Evolutionary conservation across 2,797 vertebrate genomes (phyloP).

Genomic region (Helicolenus hilgendorfi): DNA sequence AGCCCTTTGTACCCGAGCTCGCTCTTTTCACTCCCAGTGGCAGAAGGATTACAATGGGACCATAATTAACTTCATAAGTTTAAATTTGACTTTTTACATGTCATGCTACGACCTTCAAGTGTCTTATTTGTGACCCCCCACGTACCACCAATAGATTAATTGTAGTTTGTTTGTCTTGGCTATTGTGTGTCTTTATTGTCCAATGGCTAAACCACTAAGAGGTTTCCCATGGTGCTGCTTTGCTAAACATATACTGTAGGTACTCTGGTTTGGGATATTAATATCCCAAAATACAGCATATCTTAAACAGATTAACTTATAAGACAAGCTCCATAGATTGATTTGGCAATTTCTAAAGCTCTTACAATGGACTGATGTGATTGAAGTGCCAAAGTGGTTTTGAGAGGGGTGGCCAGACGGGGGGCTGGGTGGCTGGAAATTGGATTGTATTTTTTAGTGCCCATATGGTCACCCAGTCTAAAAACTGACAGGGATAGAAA

Average conservation of each 20-base stretch:
- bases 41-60: slow-evolving; percentile 34
- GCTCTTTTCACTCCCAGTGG: slow-evolving; percentile 13
- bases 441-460: slow-evolving; percentile 89
- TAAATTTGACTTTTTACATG: slow-evolving; percentile 48
- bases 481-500: slow-evolving; percentile 83
- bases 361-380: slow-evolving; percentile 48
- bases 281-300: not conserved
- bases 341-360: slow-evolving; percentile 68
- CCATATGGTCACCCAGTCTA: slow-evolving; percentile 87
- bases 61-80: slow-evolving; percentile 58
- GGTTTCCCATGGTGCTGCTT: not conserved
- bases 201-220: not conserved
- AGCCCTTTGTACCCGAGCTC: slow-evolving; percentile 28
- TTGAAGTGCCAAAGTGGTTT: slow-evolving; percentile 70
- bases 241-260: not conserved
- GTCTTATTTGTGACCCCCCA: slow-evolving; percentile 8
- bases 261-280: not conserved
- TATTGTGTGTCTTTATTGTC: slow-evolving; percentile 11
- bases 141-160: not conserved
- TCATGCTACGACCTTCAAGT: not conserved
- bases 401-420: slow-evolving; percentile 50
- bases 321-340: slow-evolving; percentile 52
- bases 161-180: not conserved
- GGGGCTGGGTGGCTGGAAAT: slow-evolving; percentile 66
- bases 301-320: slow-evolving; percentile 14